Conservation (phyloP, 2,113 vertebrate genomes). For the Elgaria multicarinata region DNA sequence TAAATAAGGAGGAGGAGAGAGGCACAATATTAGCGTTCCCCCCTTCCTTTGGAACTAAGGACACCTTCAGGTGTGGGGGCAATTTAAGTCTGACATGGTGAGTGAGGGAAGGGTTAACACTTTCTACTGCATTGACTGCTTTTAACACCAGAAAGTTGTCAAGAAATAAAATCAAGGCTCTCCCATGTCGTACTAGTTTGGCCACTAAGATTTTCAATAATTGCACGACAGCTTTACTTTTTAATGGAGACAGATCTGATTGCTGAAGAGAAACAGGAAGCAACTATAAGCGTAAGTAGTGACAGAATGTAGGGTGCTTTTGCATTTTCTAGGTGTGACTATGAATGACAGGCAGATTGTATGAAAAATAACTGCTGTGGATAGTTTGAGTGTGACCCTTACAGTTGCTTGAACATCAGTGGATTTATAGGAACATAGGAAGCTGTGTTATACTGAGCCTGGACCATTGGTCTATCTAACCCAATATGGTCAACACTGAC, state of each 20-base stretch:
- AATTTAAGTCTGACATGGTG: too few species aligned
- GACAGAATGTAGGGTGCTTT: background rate
- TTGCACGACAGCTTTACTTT: background rate
- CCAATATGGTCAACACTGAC: too few species aligned
- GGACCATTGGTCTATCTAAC: too few species aligned
- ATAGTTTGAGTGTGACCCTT: background rate
- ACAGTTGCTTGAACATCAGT: background rate
- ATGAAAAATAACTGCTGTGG: background rate
- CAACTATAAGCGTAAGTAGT: background rate
- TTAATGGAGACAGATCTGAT: background rate
- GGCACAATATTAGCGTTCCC: too few species aligned
- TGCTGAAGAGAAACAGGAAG: background rate
- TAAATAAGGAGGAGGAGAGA: too few species aligned
- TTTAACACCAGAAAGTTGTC: background rate
- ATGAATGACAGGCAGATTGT: background rate
- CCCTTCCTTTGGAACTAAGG: too few species aligned
- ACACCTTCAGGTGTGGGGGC: too few species aligned
- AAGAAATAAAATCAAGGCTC: background rate
- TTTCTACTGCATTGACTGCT: background rate
- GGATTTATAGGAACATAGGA: too few species aligned
- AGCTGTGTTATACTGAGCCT: too few species aligned
- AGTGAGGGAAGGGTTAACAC: background rate
- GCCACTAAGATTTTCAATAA: background rate
- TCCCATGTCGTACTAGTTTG: background rate
- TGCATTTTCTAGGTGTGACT: background rate